phyloP scores from a whole-genome alignment of 2,888 invertebrate species.

The Strigamia crassipes region DNA sequence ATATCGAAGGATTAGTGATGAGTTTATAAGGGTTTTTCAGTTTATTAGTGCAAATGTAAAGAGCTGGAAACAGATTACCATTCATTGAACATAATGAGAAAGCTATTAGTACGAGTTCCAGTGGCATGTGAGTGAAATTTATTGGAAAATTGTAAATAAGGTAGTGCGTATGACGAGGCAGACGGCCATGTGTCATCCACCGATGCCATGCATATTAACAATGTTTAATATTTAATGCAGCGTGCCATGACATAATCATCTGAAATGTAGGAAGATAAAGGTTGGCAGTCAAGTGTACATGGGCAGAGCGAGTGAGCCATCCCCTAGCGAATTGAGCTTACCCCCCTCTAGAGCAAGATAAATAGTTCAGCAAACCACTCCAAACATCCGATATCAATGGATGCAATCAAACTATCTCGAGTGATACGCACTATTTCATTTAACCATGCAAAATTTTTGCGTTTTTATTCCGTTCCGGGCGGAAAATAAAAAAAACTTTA shows the following conservation, averaged over 20 bases:
- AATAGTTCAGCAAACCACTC: conserved; percentile 7
- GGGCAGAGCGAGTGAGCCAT: conserved; percentile 1
- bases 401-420: background rate
- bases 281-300: conserved; percentile 9
- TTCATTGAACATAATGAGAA: background rate
- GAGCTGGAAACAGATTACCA: background rate
- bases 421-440: background rate
- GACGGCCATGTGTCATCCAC: conserved; percentile 5
- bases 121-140: conserved; percentile 18
- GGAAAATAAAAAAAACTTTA: too few species aligned
- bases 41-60: background rate
- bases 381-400: background rate
- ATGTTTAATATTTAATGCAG: conserved; percentile 27
- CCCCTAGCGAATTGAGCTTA: conserved; percentile 14
- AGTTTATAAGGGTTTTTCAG: background rate
- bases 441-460: too few species aligned
- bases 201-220: conserved; percentile 27
- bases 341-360: conserved; percentile 12
- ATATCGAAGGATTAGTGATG: too few species aligned
- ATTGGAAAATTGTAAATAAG: conserved; percentile 30
- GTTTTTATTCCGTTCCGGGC: too few species aligned
- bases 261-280: conserved; percentile 1
- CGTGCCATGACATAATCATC: conserved; percentile 23
- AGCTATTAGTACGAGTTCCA: background rate
- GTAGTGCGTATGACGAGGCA: background rate